Conservation (phyloP, 2,113 vertebrate species). For the Triplophysa rosa region DNA sequence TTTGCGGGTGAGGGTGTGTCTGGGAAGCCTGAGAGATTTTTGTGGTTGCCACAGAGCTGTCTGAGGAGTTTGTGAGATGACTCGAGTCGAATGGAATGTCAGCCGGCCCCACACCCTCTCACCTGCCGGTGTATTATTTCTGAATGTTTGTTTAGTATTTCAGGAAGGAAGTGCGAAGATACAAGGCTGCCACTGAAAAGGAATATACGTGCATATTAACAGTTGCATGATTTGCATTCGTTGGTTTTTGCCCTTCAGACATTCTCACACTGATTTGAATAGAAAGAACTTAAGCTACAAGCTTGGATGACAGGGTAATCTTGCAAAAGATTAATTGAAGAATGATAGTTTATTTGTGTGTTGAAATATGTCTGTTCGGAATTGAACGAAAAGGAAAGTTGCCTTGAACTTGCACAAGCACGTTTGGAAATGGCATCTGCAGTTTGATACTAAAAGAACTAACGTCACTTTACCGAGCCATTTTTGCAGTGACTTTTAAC, state of each 20-base stretch:
- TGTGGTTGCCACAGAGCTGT: slow-evolving; percentile 46
- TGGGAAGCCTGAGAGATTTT: slow-evolving; percentile 36
- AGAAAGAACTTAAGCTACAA: not conserved
- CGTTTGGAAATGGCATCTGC: not conserved
- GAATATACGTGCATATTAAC: slow-evolving; percentile 27
- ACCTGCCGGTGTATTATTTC: slow-evolving; percentile 56
- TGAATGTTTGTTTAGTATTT: slow-evolving; percentile 51
- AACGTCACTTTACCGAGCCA: not conserved
- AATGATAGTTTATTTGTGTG: not conserved
- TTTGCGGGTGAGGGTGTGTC: slow-evolving; percentile 43
- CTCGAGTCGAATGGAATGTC: slow-evolving; percentile 54
- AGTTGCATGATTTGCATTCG: slow-evolving; percentile 16
- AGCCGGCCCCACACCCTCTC: slow-evolving; percentile 56
- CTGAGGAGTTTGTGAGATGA: slow-evolving; percentile 49
- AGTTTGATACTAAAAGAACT: not conserved
- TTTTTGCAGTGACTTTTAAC: not conserved
- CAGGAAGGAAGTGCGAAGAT: slow-evolving; percentile 55
- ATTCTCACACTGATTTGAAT: not conserved
- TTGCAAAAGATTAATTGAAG: not conserved
- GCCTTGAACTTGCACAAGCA: not conserved
- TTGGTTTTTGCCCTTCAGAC: slow-evolving; percentile 6
- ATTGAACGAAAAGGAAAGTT: too few relatives aligned
- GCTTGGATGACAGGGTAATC: not conserved
- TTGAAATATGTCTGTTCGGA: not conserved
- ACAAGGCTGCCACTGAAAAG: slow-evolving; percentile 30